These are phyloP conservation scores for Caloenas nicobarica DNA, from an alignment of 2,113 vertebrate species.

Conservation along the genomic window DNA sequence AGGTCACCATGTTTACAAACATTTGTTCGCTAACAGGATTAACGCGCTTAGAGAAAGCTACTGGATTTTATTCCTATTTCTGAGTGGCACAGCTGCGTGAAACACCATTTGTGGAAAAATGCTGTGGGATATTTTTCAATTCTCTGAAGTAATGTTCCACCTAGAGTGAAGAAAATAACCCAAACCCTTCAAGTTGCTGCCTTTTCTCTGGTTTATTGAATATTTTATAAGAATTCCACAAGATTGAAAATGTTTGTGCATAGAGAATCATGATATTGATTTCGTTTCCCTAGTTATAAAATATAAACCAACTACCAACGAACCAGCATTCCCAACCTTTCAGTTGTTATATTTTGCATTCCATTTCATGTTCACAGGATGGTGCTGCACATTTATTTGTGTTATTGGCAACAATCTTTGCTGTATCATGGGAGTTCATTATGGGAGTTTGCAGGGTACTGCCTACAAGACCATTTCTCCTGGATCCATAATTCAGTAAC, in stretches of 20 bases:
- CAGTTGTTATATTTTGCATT: constrained; percentile 10
- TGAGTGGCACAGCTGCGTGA: background rate
- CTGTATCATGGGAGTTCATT: constrained; percentile 29
- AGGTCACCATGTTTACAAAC: background rate
- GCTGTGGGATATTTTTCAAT: background rate
- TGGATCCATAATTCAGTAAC: background rate
- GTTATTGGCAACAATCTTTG: background rate
- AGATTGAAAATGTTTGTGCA: constrained; percentile 11
- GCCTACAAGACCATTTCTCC: background rate
- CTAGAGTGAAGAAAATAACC: background rate
- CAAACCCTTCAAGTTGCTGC: background rate
- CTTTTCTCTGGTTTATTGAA: constrained; percentile 15
- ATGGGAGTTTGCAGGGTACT: background rate
- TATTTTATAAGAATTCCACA: constrained; percentile 48
- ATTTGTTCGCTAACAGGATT: background rate
- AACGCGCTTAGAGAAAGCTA: background rate
- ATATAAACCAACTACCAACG: constrained; percentile 23
- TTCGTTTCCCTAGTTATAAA: constrained; percentile 20
- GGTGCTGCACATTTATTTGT: constrained; percentile 6
- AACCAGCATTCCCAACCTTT: background rate
- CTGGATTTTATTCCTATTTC: background rate
- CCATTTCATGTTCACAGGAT: constrained; percentile 20
- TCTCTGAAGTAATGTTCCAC: background rate
- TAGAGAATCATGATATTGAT: constrained; percentile 46
- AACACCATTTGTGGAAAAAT: background rate